These are phyloP conservation scores for Cyprinodon variegatus DNA, from an alignment of 2,113 vertebrate genomes.

Conservation along the genomic window DNA sequence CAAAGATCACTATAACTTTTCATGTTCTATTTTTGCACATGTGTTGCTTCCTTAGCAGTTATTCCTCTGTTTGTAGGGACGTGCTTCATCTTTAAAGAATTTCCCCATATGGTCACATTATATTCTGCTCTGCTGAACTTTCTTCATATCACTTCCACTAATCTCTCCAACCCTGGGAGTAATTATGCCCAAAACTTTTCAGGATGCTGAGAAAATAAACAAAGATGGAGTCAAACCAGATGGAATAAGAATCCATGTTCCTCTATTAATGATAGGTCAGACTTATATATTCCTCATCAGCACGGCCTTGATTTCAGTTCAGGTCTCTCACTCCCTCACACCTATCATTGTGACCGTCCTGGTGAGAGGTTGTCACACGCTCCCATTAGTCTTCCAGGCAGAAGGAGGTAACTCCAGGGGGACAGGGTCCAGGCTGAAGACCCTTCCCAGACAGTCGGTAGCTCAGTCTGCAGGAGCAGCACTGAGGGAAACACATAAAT, in stretches of 20 bases:
- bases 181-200: conserved; percentile 60
- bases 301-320: conserved; percentile 5
- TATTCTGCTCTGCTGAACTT: conserved; percentile 51
- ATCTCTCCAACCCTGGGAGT: conserved; percentile 62
- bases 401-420: conserved; percentile 33
- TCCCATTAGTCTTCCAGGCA: conserved; percentile 76
- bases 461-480: conserved; percentile 37
- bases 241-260: conserved; percentile 26
- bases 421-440: conserved; percentile 37
- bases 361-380: conserved; percentile 54
- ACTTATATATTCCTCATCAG: background rate
- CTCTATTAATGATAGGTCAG: background rate
- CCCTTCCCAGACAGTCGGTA: conserved; percentile 47
- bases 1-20: background rate
- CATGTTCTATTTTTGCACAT: background rate
- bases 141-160: conserved; percentile 45
- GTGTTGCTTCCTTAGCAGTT: conserved; percentile 18
- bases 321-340: background rate
- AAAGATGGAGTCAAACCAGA: conserved; percentile 54
- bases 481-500: conserved; percentile 64
- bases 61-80: conserved; percentile 22
- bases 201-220: conserved; percentile 67
- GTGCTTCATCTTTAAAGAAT: conserved; percentile 45
- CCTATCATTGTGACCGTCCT: conserved; percentile 4
- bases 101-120: conserved; percentile 46